Percentiles rank a stretch among this genome's conserved stretches.
phyloP scores from a whole-genome alignment of 2,797 vertebrate genomes.

The Sylvilagus floridanus region DNA sequence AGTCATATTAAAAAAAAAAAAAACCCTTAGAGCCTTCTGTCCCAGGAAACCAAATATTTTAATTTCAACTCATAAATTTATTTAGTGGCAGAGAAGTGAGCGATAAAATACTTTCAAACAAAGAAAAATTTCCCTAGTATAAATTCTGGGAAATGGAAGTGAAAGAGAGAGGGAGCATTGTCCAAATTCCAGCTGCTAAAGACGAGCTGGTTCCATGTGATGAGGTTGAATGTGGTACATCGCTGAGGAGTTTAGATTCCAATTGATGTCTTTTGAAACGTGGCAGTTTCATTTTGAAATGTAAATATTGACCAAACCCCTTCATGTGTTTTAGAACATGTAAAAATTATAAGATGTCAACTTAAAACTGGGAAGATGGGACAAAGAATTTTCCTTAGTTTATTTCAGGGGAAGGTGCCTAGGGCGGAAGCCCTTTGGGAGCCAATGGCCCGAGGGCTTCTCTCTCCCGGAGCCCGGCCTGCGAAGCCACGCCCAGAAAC shows the following conservation, averaged over 20 bases:
- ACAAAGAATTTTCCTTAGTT: background rate
- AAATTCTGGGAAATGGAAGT: background rate
- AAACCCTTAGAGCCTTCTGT: background rate
- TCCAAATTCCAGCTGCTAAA: background rate
- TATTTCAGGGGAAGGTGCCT: background rate
- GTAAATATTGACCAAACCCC: slow-evolving; percentile 62
- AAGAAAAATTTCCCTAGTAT: background rate
- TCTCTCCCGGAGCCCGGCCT: background rate
- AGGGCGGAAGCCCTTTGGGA: background rate
- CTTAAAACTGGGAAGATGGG: slow-evolving; percentile 46
- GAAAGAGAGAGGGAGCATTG: background rate
- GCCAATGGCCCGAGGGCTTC: background rate
- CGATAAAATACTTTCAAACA: background rate
- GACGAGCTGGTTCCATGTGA: background rate
- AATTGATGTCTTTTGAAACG: background rate
- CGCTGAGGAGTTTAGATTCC: background rate
- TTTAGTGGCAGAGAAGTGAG: slow-evolving; percentile 40
- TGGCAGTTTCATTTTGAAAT: slow-evolving; percentile 65
- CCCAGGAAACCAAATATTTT: slow-evolving; percentile 39
- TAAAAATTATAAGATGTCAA: slow-evolving; percentile 20
- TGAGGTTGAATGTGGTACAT: background rate
- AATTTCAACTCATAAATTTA: slow-evolving; percentile 23
- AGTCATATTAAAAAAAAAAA: background rate
- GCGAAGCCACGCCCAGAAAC: background rate
- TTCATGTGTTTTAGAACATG: slow-evolving; percentile 31